Percentiles rank a stretch among this genome's conserved stretches.
phyloP scores from a whole-genome alignment of 1,140 invertebrate genomes.

The Lepidurus packardi region DNA sequence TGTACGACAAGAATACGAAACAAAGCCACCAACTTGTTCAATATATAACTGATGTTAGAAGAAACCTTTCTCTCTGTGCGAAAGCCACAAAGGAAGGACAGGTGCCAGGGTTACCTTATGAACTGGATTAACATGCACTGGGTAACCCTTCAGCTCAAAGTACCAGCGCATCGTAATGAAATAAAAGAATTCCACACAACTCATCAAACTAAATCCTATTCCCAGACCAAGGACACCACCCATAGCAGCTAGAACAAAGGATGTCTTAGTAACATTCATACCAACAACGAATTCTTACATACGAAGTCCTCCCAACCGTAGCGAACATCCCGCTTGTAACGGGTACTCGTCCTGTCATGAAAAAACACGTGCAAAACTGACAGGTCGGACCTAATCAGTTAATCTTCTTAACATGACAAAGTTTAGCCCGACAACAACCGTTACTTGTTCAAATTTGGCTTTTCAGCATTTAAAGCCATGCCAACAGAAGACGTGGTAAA shows the following conservation, averaged over 20 bases:
- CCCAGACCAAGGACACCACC: constrained; percentile 54
- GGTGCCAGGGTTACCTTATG: background rate
- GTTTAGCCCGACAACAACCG: background rate
- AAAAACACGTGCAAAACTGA: constrained; percentile 34
- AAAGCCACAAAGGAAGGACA: background rate
- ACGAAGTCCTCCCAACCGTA: constrained; percentile 35
- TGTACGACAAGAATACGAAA: no score
- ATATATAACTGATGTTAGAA: no score
- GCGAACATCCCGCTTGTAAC: constrained; percentile 32
- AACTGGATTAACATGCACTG: background rate
- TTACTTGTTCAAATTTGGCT: background rate
- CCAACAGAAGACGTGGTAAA: background rate
- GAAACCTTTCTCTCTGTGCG: background rate
- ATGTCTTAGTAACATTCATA: background rate
- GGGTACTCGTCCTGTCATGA: constrained; percentile 27
- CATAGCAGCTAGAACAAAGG: constrained; percentile 49
- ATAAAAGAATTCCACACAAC: constrained; percentile 54
- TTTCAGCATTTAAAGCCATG: background rate
- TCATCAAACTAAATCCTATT: constrained; percentile 54
- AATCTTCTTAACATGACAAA: background rate
- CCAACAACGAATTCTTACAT: constrained; percentile 24
- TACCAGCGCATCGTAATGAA: constrained; percentile 43
- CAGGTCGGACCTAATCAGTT: constrained; percentile 26
- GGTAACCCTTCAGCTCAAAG: background rate
- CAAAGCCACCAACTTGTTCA: no score